These are phyloP conservation scores for Tetramorium simillimum DNA, from an alignment of 1,140 invertebrate species.

Conservation along the genomic window DNA sequence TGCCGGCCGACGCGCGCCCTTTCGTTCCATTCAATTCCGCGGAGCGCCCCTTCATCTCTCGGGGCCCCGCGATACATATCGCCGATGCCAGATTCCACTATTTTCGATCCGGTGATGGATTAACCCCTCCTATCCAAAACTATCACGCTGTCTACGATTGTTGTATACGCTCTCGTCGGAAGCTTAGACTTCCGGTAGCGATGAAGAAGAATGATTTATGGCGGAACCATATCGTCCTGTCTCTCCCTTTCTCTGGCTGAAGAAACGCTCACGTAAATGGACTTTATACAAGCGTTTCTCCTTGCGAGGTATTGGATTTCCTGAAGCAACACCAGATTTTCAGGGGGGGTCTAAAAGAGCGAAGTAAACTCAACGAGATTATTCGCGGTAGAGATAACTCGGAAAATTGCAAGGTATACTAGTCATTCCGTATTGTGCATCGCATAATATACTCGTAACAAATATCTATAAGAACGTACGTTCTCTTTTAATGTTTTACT, in stretches of 20 bases:
- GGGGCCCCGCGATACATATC: conserved; percentile 18
- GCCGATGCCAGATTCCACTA: conserved; percentile 40
- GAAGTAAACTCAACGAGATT: background rate
- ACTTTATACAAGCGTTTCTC: background rate
- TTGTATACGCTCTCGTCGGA: conserved; percentile 6
- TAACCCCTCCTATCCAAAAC: conserved; percentile 44
- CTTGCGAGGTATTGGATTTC: conserved; percentile 19
- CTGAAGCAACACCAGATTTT: conserved; percentile 13
- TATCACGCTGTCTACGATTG: conserved; percentile 41
- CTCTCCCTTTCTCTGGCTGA: background rate
- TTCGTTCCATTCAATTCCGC: conserved; percentile 42
- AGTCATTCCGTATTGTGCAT: too few relatives aligned
- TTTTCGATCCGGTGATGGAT: conserved; percentile 56
- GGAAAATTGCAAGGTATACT: background rate
- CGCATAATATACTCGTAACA: background rate
- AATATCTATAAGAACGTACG: background rate
- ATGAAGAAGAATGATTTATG: conserved; percentile 52
- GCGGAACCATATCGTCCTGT: background rate
- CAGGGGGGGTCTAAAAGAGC: background rate
- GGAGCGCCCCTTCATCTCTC: background rate
- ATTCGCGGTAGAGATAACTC: background rate
- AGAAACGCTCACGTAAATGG: conserved; percentile 24
- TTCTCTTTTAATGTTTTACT: background rate
- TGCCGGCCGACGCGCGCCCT: conserved; percentile 23
- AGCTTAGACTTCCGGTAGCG: conserved; percentile 45